Percentiles rank a stretch among this genome's conserved stretches.
Evolutionary conservation across 2,888 invertebrate genomes (phyloP).

Genomic region (Microchrysa polita): DNA sequence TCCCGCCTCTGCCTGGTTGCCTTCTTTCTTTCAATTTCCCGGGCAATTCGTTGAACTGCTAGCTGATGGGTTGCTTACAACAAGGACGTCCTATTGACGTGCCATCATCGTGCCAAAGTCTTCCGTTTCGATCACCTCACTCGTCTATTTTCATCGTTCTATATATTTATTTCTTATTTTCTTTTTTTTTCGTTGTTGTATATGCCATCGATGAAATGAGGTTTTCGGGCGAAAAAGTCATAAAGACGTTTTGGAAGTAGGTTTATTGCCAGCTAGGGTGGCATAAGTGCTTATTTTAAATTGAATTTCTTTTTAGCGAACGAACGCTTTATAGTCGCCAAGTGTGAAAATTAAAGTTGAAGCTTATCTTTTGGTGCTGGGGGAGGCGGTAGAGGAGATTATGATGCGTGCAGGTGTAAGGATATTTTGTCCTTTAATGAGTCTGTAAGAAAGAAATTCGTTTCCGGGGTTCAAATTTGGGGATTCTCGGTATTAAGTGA

Average conservation of each 20-base stretch:
- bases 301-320: slow-evolving; percentile 50
- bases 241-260: slow-evolving; percentile 3
- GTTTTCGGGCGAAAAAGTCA: not conserved
- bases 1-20: too few species aligned
- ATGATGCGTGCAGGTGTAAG: not conserved
- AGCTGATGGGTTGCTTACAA: not conserved
- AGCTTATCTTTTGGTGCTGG: slow-evolving; percentile 22
- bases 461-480: not conserved
- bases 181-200: too few species aligned
- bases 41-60: not conserved
- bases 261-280: slow-evolving; percentile 43
- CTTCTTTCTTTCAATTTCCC: not conserved
- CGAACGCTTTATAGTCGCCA: slow-evolving; percentile 28
- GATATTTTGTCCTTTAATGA: slow-evolving; percentile 18
- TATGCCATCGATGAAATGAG: slow-evolving; percentile 24
- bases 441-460: not conserved
- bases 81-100: not conserved
- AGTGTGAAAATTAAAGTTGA: slow-evolving; percentile 35
- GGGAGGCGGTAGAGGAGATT: not conserved
- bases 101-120: not conserved
- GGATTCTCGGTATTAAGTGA: too few species aligned
- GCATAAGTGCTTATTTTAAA: slow-evolving; percentile 49
- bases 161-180: slow-evolving; percentile 13
- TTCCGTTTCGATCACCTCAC: slow-evolving; percentile 36
- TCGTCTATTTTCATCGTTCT: too few species aligned